Evolutionary conservation across 2,888 invertebrate species (phyloP).

Genomic region (Dryobotodes eremita): DNA sequence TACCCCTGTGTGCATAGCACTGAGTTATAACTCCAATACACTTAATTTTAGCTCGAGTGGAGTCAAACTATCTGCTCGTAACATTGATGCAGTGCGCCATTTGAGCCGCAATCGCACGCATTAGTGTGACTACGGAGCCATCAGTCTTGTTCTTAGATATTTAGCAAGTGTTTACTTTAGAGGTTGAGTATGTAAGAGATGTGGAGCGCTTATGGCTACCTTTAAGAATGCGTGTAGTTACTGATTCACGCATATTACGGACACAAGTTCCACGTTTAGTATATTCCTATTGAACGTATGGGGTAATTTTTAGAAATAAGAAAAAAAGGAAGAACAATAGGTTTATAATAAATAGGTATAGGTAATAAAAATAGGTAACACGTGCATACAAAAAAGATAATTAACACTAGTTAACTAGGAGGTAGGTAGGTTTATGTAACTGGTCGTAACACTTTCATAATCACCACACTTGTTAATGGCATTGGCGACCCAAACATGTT

Average conservation of each 20-base stretch:
- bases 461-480: neutral
- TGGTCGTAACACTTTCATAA: neutral
- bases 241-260: neutral
- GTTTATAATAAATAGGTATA: too few relatives aligned
- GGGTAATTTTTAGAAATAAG: neutral
- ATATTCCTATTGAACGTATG: neutral
- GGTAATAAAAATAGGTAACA: too few relatives aligned
- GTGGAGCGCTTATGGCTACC: conserved; percentile 38
- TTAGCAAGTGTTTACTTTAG: conserved; percentile 56
- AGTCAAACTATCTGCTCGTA: conserved; percentile 61
- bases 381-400: too few relatives aligned
- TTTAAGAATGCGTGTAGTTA: neutral
- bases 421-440: too few relatives aligned
- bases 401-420: too few relatives aligned
- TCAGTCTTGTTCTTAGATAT: conserved; percentile 56
- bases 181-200: conserved; percentile 8
- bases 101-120: conserved; percentile 63
- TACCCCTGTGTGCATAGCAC: conserved; percentile 17
- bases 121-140: conserved; percentile 50
- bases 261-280: neutral
- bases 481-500: neutral
- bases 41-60: conserved; percentile 61
- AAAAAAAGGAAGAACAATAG: too few relatives aligned
- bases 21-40: conserved; percentile 51
- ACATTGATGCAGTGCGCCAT: conserved; percentile 66